These are phyloP conservation scores for Saguinus midas DNA, from an alignment of 2,113 vertebrate species.

Conservation along the genomic window DNA sequence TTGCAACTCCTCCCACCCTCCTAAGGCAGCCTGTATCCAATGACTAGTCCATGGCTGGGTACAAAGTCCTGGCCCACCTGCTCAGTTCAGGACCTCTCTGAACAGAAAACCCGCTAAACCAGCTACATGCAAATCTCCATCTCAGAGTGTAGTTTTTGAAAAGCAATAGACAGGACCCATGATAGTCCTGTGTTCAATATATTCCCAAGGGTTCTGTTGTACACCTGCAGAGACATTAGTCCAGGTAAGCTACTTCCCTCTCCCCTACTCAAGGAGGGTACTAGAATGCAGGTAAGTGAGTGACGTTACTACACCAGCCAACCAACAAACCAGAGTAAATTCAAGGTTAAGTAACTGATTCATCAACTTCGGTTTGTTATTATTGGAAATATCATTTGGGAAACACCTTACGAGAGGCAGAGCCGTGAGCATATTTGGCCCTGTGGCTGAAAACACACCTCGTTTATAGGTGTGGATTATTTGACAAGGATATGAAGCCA, in stretches of 20 bases:
- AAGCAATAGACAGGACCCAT: not conserved
- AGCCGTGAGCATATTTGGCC: not conserved
- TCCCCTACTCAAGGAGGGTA: not conserved
- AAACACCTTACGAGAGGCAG: not conserved
- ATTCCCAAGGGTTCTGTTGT: not conserved
- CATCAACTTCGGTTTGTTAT: not conserved
- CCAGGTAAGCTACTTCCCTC: not conserved
- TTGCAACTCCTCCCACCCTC: not conserved
- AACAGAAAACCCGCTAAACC: not conserved
- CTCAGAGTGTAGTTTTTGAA: not conserved
- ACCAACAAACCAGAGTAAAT: not conserved
- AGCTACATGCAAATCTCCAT: not conserved
- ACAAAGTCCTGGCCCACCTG: not conserved
- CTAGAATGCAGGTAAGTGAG: not conserved
- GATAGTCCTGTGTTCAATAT: not conserved
- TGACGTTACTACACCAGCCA: not conserved
- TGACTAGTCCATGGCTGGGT: not conserved
- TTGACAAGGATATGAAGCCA: not conserved
- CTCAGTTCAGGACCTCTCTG: not conserved
- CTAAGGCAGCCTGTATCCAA: not conserved
- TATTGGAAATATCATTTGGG: not conserved
- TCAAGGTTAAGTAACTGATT: not conserved
- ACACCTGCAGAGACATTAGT: not conserved
- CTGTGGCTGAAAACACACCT: not conserved
- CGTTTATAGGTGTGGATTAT: not conserved